Conservation (phyloP, 92 coral and sea anemone genomes). For the Isaurus tuberculatus region DNA sequence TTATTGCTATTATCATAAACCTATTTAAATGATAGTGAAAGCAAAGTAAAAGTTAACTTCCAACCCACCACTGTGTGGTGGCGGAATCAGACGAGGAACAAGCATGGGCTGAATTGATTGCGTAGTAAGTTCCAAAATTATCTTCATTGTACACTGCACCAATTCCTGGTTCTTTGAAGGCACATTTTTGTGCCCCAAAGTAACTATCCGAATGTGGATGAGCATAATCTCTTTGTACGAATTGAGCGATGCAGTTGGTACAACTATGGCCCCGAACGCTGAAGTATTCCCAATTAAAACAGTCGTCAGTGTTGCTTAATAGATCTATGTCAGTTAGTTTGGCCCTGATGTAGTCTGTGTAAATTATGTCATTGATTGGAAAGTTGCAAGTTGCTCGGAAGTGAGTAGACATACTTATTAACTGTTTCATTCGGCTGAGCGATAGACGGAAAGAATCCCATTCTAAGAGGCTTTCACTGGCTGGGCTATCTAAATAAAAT, state of each 20-base stretch:
- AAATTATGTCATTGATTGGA: not conserved
- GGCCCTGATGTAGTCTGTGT: conserved; percentile 23
- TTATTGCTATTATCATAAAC: no score
- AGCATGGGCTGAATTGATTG: conserved; percentile 7
- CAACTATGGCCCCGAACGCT: conserved; percentile 21
- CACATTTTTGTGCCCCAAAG: not conserved
- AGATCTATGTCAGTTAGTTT: conserved; percentile 6
- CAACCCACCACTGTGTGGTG: conserved; percentile 41
- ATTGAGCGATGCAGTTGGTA: not conserved
- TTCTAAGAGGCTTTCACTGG: conserved; percentile 2
- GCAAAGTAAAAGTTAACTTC: not conserved
- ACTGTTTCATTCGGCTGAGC: conserved; percentile 17
- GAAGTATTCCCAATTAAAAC: conserved; percentile 2
- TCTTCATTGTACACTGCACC: not conserved
- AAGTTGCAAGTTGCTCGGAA: conserved; percentile 37
- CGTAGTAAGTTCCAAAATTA: not conserved
- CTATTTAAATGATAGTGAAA: no score
- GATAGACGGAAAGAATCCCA: conserved; percentile 41
- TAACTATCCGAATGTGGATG: conserved; percentile 7
- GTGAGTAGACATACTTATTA: not conserved
- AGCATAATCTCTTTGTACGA: not conserved
- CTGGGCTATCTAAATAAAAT: not conserved
- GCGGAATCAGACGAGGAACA: conserved; percentile 31
- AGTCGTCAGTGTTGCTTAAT: not conserved
- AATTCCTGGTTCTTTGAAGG: not conserved